Base-by-base conservation (phyloP, 2,113 vertebrate species). In the Gymnogyps californianus region DNA sequence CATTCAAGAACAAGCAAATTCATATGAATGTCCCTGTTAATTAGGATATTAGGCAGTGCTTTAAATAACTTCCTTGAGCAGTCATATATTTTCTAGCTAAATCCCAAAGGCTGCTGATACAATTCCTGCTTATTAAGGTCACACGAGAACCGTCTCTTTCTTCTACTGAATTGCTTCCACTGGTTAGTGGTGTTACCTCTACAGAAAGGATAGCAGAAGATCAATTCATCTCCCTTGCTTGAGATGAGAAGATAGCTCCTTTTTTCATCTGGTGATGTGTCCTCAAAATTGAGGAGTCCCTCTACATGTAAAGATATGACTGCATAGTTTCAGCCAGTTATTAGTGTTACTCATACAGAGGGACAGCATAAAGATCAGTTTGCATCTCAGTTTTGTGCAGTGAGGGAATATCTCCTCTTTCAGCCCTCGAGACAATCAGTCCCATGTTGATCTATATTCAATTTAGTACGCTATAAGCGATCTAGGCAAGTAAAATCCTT, bases 41-140 rank as follows among this genome's bases (percentile, higher is more conserved):
- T 98, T 98, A 96, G 67, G 65, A 77, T 96, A 96, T 98, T 97
- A 97, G 66, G 77, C 84, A 96, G 89, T 92, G 76, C 74, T 97
- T 94, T 97, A 97, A 93, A 97, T 97, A 93, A 90, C 92, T 59
- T 97, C 94, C 74, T 92, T 92, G 57, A 22, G 85, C 49, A 83
- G 81, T 94, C 62, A 93, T 87, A 82, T 92, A 96, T 93, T 97
- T 97, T 97, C 91, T 96, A 97, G 29, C 79, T 97, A 96, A 97
- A 96, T 96, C 96, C 95, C 96, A 89, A 29, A 96, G 87, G 83
- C 80, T 83, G 61, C 83, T 96, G 72, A 40, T 95, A 85, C 19
- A 90, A 86, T 92, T 97, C 65, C 46, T 97, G 66, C 82, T 98
- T 97, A 92, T 90, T 86, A 94, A 97, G 79, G 84, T 93, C 82